Evolutionary conservation across 2,797 vertebrate species (phyloP).

Genomic region (Molossus molossus): DNA sequence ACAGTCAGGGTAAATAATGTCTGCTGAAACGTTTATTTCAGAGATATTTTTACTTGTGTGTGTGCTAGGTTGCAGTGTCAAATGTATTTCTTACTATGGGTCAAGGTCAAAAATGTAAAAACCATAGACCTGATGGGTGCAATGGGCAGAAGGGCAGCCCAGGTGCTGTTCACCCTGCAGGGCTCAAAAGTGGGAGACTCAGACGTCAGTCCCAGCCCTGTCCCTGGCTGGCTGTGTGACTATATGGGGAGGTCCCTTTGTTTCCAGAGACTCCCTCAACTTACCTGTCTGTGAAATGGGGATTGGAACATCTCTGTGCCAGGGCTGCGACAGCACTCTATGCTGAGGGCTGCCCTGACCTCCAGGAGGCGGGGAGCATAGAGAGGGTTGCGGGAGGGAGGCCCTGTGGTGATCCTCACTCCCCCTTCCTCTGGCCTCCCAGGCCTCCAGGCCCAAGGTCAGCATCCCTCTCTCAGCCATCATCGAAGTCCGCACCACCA

Average conservation of each 20-base stretch:
- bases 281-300: not conserved
- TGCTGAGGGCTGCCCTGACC: not conserved
- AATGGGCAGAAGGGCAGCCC: not conserved
- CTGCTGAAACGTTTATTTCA: not conserved
- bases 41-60: constrained; percentile 25
- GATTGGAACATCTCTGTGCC: not conserved
- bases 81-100: not conserved
- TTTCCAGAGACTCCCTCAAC: not conserved
- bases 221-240: not conserved
- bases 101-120: constrained; percentile 50
- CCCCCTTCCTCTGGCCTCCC: not conserved
- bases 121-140: not conserved
- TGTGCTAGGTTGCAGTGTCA: not conserved
- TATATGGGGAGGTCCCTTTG: not conserved
- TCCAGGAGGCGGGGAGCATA: accelerated
- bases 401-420: not conserved
- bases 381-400: not conserved
- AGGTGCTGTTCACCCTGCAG: not conserved
- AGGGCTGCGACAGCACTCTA: not conserved
- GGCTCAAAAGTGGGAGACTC: not conserved
- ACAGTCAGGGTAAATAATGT: not conserved
- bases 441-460: constrained; percentile 98
- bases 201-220: not conserved
- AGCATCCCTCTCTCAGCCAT: constrained; percentile 97
- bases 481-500: constrained; percentile 98